These are phyloP conservation scores for Leptinotarsa juncta DNA, from an alignment of 2,888 invertebrate species.

Conservation along the genomic window DNA sequence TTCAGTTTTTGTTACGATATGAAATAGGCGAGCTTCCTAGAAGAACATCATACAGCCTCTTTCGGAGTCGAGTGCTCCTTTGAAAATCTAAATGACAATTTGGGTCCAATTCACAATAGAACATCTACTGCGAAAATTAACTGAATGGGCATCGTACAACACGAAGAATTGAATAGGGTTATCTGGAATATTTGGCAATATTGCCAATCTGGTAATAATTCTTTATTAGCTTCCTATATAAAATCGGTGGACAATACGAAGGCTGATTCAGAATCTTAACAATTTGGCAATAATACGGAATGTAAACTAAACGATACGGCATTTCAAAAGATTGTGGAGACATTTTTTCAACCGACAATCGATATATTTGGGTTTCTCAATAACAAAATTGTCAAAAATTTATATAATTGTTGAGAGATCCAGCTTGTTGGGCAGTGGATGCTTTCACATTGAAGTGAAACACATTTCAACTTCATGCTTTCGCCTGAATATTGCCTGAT, in stretches of 20 bases:
- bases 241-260: neutral
- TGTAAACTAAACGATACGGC: neutral
- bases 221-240: neutral
- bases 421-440: neutral
- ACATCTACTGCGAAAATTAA: slow-evolving; percentile 5
- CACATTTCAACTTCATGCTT: neutral
- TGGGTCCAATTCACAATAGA: slow-evolving; percentile 7
- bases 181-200: slow-evolving; percentile 11
- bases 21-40: too few species aligned
- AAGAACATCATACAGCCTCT: neutral
- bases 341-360: neutral
- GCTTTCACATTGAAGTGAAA: neutral
- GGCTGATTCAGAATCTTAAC: neutral
- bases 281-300: neutral
- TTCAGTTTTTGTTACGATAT: too few species aligned
- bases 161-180: neutral
- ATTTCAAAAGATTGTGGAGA: neutral
- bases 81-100: neutral
- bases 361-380: neutral
- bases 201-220: slow-evolving; percentile 4
- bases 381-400: neutral
- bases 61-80: neutral
- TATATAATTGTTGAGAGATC: neutral
- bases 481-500: neutral
- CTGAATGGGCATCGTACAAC: neutral